Evolutionary conservation across 1,140 invertebrate species (phyloP), one percentile per base, ranked within the genome.

Genomic region (Drosophila obscura): DNA sequence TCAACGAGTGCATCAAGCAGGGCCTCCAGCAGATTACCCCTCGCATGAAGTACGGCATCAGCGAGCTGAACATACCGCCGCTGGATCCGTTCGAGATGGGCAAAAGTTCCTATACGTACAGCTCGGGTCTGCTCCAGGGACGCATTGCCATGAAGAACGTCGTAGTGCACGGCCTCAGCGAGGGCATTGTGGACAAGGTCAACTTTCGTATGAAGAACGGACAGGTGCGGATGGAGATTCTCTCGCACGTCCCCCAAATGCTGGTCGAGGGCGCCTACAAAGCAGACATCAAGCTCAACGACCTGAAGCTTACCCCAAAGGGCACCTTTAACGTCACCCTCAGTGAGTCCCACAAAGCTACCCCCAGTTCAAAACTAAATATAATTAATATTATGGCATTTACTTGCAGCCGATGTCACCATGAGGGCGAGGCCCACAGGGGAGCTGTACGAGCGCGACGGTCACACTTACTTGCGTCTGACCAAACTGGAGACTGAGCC

Each of bases 281-380:
- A 56, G 91, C 90, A 22, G 84, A 92, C 60, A 77, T 92, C 1
- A 83, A 78, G 28, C 63, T 92, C 6, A 92, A 91, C 52, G 79
- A 90, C 31, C 63, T 92, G 22, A 91, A 90, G 63, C 77, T 92
- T n/a, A 83, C 77, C n/a, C 89, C 91, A 28, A 91, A 91, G 64
- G 91, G 91, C 28, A 73, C 60, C 45, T 92, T 92, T 49, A 92
- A 92, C 71, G 58, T 92, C 13, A 81, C 91, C 8, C 53, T 91
- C 65, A 68, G 88, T 92, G 67, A 79, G 89, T 73, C 15, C 11
- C 8, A 2, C 2, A n/a, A 3, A 19, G 45, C 22, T 24, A 39
- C 2, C 7, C 31, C 1, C 6, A 11, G 7, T 4, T 13, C 0
- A 24, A 52, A 50, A 46, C 9, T 9, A n/a, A 15, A 48, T 15